Conservation (phyloP, 2,888 invertebrate species). For the Caenorhabditis uteleia region DNA sequence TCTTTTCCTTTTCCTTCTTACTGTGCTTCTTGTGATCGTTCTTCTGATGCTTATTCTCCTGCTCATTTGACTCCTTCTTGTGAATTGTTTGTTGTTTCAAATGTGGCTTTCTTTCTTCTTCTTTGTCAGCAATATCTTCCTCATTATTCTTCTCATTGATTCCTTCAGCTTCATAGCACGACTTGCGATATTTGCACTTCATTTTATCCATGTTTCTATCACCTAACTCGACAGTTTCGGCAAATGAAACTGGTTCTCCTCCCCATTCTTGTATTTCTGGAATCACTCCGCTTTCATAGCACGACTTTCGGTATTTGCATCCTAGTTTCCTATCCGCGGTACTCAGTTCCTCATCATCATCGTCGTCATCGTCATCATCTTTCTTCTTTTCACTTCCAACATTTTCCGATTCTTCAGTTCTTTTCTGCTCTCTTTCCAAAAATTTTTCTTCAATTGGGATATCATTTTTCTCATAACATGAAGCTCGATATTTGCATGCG, state of each 20-base stretch:
- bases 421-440: constrained; percentile 26
- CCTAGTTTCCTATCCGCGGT: constrained; percentile 7
- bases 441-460: constrained; percentile 28
- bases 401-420: constrained; percentile 7
- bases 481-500: constrained; percentile 61
- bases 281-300: constrained; percentile 52
- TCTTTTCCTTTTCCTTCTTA: constrained; percentile 19
- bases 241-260: constrained; percentile 10
- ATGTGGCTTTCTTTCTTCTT: constrained; percentile 20
- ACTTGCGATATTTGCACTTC: constrained; percentile 51
- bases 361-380: constrained; percentile 15
- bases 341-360: constrained; percentile 12
- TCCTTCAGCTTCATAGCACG: constrained; percentile 29
- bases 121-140: constrained; percentile 5
- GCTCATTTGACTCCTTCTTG: too few relatives aligned
- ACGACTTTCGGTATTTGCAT: constrained; percentile 64
- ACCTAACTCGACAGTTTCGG: constrained; percentile 17
- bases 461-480: constrained; percentile 51
- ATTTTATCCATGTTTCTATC: constrained; percentile 11
- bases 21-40: constrained; percentile 1
- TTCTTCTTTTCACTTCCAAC: background rate
- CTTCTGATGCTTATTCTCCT: too few relatives aligned
- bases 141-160: constrained; percentile 21
- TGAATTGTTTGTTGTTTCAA: constrained; percentile 8
- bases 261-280: constrained; percentile 30